phyloP scores from a whole-genome alignment of 1,140 invertebrate genomes.

The Papilio glaucus region DNA sequence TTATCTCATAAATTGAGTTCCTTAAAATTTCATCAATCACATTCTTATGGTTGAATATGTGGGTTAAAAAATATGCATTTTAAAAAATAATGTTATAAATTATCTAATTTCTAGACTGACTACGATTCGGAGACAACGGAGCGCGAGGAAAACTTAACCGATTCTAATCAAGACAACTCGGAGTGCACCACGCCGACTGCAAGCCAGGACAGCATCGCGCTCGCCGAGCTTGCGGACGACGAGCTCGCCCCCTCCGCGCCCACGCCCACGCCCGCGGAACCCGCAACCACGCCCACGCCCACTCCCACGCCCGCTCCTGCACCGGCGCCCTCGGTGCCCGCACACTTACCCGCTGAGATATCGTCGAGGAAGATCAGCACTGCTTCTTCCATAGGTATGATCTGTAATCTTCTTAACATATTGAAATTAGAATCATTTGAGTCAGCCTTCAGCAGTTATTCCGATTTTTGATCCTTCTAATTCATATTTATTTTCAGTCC shows the following conservation, averaged over 20 bases:
- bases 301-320: slow-evolving; percentile 43
- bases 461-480: background rate
- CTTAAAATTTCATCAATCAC: background rate
- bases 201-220: slow-evolving; percentile 74
- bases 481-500: background rate
- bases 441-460: background rate
- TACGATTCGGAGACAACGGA: slow-evolving; percentile 81
- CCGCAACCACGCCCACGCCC: slow-evolving; percentile 38
- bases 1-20: too few species aligned
- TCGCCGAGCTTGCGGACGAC: slow-evolving; percentile 71
- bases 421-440: background rate
- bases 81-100: background rate
- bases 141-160: slow-evolving; percentile 81
- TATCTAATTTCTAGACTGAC: slow-evolving; percentile 59
- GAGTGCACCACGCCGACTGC: slow-evolving; percentile 82
- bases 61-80: too few species aligned
- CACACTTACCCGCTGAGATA: slow-evolving; percentile 43
- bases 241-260: slow-evolving; percentile 52
- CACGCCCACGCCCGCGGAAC: slow-evolving; percentile 54
- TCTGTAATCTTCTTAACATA: slow-evolving; percentile 23
- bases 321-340: slow-evolving; percentile 42
- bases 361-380: slow-evolving; percentile 69
- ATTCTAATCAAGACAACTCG: slow-evolving; percentile 82
- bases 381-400: slow-evolving; percentile 70
- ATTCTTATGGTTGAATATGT: too few species aligned